A percentile compares a stretch with the other conserved stretches of the same genome.
phyloP scores from a whole-genome alignment of 2,888 invertebrate species.

The Polymixis flavicincta region DNA sequence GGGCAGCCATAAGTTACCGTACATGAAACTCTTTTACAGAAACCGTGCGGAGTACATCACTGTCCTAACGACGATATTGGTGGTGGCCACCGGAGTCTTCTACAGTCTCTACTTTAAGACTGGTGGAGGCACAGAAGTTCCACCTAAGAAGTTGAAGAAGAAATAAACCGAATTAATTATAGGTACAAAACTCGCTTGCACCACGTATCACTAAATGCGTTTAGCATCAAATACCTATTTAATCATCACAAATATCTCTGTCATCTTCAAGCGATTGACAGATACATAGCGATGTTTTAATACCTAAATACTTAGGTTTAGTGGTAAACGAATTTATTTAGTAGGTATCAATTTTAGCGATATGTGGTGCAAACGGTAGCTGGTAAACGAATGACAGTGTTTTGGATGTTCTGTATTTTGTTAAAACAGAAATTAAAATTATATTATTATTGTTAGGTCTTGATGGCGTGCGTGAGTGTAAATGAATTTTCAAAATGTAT shows the following conservation, averaged over 20 bases:
- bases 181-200: background rate
- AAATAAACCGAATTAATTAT: slow-evolving; percentile 64
- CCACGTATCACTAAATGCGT: too few relatives aligned
- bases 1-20: background rate
- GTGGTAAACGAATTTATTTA: background rate
- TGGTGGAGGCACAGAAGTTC: slow-evolving; percentile 61
- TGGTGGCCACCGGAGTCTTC: slow-evolving; percentile 91
- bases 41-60: slow-evolving; percentile 92
- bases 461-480: background rate
- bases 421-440: background rate
- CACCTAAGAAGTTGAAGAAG: slow-evolving; percentile 75
- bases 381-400: slow-evolving; percentile 2
- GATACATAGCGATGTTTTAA: background rate
- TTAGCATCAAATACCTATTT: background rate
- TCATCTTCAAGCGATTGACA: background rate
- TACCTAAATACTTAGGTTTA: background rate
- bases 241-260: background rate
- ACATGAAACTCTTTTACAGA: slow-evolving; percentile 68
- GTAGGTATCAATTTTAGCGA: too few relatives aligned
- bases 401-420: background rate
- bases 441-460: background rate
- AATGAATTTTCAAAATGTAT: background rate
- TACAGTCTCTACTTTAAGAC: slow-evolving; percentile 88
- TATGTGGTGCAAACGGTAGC: background rate
- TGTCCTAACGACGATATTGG: slow-evolving; percentile 89